Conservation (phyloP, 2,888 invertebrate species). For the Pyrochroa serraticornis region DNA sequence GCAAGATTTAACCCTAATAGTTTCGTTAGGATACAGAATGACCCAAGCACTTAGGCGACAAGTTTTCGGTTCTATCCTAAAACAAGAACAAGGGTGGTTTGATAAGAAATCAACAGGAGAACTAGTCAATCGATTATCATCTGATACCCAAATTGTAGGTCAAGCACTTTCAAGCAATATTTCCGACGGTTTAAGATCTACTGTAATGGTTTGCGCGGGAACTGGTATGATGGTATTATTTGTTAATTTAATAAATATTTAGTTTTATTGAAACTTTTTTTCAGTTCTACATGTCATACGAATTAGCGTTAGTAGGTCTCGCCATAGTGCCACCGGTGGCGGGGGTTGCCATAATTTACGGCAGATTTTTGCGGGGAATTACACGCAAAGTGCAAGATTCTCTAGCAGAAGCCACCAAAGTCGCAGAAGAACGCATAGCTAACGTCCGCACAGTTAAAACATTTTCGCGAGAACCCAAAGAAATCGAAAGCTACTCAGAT, state of each 20-base stretch:
- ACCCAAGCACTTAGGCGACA: slow-evolving; percentile 79
- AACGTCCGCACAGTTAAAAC: slow-evolving; percentile 93
- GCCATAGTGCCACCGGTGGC: slow-evolving; percentile 91
- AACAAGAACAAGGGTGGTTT: slow-evolving; percentile 91
- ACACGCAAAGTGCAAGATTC: slow-evolving; percentile 80
- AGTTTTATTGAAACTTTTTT: slow-evolving; percentile 31
- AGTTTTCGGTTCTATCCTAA: slow-evolving; percentile 79
- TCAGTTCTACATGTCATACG: slow-evolving; percentile 89
- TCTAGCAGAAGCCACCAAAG: slow-evolving; percentile 68
- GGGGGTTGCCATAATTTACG: slow-evolving; percentile 79
- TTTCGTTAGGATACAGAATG: slow-evolving; percentile 77
- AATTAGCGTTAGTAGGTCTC: slow-evolving; percentile 84
- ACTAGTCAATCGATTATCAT: slow-evolving; percentile 86
- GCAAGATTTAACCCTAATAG: not conserved
- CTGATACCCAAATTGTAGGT: slow-evolving; percentile 91
- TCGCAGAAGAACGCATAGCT: slow-evolving; percentile 89
- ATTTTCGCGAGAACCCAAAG: slow-evolving; percentile 85
- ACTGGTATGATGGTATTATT: slow-evolving; percentile 89
- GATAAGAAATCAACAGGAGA: slow-evolving; percentile 90
- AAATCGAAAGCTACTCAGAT: slow-evolving; percentile 70
- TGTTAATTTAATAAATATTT: not conserved
- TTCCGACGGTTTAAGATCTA: slow-evolving; percentile 89
- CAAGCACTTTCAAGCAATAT: slow-evolving; percentile 91
- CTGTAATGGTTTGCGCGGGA: slow-evolving; percentile 85
- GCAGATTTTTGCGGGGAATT: slow-evolving; percentile 83